Evolutionary conservation across 2,113 vertebrate genomes (phyloP), one percentile per base, ranked within the genome.

Genomic region (Tyrannus savana): DNA sequence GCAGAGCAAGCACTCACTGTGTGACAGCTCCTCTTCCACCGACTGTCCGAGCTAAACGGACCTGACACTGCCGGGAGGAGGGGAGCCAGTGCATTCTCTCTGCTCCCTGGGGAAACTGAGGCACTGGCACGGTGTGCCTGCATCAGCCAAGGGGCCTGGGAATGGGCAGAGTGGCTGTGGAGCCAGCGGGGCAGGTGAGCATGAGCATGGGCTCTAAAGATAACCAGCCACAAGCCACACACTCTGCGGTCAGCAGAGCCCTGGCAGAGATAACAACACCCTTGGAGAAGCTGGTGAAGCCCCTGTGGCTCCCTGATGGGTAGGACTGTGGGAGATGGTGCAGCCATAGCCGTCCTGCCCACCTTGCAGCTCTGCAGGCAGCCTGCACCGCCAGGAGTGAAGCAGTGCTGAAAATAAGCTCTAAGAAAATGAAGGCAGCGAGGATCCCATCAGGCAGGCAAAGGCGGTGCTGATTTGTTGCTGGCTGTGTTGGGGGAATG

Each of bases 51-150:
- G 62, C 71, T 94, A 73, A 96, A 60, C 3, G 0, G 67, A 93
- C 8, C 47, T 93, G 95, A 95, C 95, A 67, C 30, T 0, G 2
- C 1, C 0, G 2, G 55, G 47, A 63, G 64, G 73, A 78, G 77
- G 44, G 44, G 67, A 89, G 62, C 13, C 52, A 30, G 41, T 3
- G 0, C 18, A 2, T 50, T 24, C 33, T 71, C 28, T 52, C 69
- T 7, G 8, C 67, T 47, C 42, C 39, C 17, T 0, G 8, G 42
- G 82, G 81, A 96, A 94, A 96, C 82, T 83, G 82, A 96, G 87
- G 89, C 74, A 93, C 50, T 0, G 1, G 0, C 0, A 0, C 0
- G 1, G 14, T 2, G 1, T 64, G 41, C 39, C 55, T 44, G 49
- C 25, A 33, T 23, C 37, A 21, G 21, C 62, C 13, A 53, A 66